Base-by-base conservation (phyloP, 2,888 invertebrate genomes). In the Thelaira solivaga region DNA sequence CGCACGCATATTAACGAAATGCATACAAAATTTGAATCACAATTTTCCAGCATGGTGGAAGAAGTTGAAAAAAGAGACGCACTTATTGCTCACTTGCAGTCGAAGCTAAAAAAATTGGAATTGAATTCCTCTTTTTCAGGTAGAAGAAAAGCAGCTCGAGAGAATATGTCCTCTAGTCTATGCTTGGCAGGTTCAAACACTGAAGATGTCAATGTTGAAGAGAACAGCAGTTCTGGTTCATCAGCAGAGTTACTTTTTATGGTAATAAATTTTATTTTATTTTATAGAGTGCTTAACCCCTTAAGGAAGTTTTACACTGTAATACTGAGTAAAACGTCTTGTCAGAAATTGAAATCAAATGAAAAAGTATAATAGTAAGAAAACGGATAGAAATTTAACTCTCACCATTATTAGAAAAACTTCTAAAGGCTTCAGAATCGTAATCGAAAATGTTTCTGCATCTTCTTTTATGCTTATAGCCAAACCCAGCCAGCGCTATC, bases 61-160 rank as follows among this genome's bases (percentile, higher is more conserved):
- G 96, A 96, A 89, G 93, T 96, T n/a, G 90, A 92, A 31, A 93
- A 92, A 83, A 91, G 95, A 36, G 96, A 96, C 86, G 94, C 94
- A 84, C 93, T 96, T 75, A 96, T 96, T 83, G 91, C 91, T 61
- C 93, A 95, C 86, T 90, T 96, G 41, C 94, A 94, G 90, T 91
- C 82, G 90, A 94, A 83, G 94, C 94, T 83, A 91, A 92, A 86
- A 92, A 94, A 85, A 85, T 94, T 82, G 93, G 86, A 86, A 65
- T 67, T 80, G 20, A 81, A 82, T 65, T 55, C 80, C 5, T 20
- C 43, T 20, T 41, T 51, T 13, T n/a, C 67, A 0, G 20, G 36
- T 20, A 75, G 83, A 4, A 81, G 82, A 4, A 76, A 82, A 59
- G 11, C 6, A 31, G 71, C 61, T 31, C 51, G 57, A 11, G 64